These are phyloP conservation scores for Oeneis ivallda DNA, from an alignment of 2,888 invertebrate species.

Conservation along the genomic window DNA sequence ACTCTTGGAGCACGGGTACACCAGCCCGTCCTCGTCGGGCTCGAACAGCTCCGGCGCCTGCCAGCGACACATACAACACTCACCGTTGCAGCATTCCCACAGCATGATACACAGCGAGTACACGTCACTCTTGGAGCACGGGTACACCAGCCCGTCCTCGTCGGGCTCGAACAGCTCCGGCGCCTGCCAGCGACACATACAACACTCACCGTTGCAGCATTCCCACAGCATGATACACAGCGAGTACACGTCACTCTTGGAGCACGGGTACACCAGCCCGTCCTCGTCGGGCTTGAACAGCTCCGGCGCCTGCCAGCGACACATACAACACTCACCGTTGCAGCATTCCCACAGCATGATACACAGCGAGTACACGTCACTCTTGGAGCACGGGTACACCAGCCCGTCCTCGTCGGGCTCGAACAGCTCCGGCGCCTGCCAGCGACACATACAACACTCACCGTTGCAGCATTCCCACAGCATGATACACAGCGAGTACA, in stretches of 20 bases:
- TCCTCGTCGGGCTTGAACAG: not conserved
- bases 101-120: not conserved
- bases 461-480: not conserved
- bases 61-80: not conserved
- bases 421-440: not conserved
- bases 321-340: not conserved
- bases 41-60: not conserved
- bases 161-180: not conserved
- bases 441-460: not conserved
- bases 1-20: not conserved
- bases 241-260: not conserved
- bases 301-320: not conserved
- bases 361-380: not conserved
- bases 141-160: not conserved
- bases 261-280: not conserved
- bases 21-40: not conserved
- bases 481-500: not conserved
- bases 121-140: not conserved
- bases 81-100: not conserved
- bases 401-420: not conserved
- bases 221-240: not conserved
- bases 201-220: not conserved
- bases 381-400: not conserved
- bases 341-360: not conserved
- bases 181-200: not conserved